These are phyloP conservation scores for Ennomos fuscantarius DNA, from an alignment of 2,888 invertebrate genomes.

Conservation along the genomic window DNA sequence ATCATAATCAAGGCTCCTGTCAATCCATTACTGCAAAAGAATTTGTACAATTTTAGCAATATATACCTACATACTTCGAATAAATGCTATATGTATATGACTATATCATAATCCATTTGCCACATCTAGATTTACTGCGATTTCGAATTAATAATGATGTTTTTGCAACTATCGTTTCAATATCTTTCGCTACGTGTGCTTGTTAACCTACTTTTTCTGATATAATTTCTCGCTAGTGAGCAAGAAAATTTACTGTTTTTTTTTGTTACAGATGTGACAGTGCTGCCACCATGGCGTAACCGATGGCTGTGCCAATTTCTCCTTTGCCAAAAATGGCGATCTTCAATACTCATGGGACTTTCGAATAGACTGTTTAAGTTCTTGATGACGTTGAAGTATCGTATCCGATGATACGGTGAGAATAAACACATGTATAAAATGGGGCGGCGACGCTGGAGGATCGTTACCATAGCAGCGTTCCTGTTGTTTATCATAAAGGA, in stretches of 20 bases:
- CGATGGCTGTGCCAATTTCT: constrained; percentile 56
- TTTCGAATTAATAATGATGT: constrained; percentile 26
- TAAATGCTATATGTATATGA: no score
- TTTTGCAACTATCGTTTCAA: constrained; percentile 34
- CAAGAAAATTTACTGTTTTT: constrained; percentile 15
- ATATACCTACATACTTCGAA: no score
- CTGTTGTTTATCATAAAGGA: constrained; percentile 74
- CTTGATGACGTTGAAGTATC: constrained; percentile 41
- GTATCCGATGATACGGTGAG: constrained; percentile 77
- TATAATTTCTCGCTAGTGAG: constrained; percentile 21
- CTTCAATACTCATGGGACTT: constrained; percentile 49
- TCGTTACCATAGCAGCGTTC: constrained; percentile 74
- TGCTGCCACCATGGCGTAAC: constrained; percentile 55
- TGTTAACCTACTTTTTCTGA: constrained; percentile 44
- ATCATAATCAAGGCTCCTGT: no score
- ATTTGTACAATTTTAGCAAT: no score
- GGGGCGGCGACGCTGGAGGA: constrained; percentile 79
- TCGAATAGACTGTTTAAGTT: constrained; percentile 54
- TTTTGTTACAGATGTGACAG: constrained; percentile 74
- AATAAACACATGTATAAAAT: constrained; percentile 59
- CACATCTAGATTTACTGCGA: constrained; percentile 34
- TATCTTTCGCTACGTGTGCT: constrained; percentile 37
- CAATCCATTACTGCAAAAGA: no score
- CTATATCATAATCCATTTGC: neutral
- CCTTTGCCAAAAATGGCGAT: constrained; percentile 58